Percentiles rank a stretch among this genome's conserved stretches.
Evolutionary conservation across 1,140 invertebrate genomes (phyloP).

Genomic region (Holcopasites calliopsidis): DNA sequence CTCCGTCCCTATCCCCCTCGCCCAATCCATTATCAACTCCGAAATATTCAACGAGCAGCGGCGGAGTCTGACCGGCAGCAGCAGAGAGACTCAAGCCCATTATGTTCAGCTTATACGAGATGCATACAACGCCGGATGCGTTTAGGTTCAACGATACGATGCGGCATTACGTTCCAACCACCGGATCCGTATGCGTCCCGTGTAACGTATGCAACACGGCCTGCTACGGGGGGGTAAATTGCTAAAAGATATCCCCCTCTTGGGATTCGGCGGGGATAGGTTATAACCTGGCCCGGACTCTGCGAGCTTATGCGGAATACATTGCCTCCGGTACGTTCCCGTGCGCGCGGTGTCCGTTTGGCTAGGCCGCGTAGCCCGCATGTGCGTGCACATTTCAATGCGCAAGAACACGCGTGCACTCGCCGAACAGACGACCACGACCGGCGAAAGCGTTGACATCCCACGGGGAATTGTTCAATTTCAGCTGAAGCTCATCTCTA

Average conservation of each 20-base stretch:
- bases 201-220: slow-evolving; percentile 40
- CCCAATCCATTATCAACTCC: too few species aligned
- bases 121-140: slow-evolving; percentile 11
- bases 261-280: slow-evolving; percentile 60
- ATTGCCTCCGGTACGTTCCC: slow-evolving; percentile 19
- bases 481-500: slow-evolving; percentile 55
- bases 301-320: slow-evolving; percentile 57
- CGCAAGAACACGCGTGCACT: neutral
- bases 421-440: slow-evolving; percentile 24
- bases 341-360: slow-evolving; percentile 9
- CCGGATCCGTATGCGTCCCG: slow-evolving; percentile 46
- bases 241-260: slow-evolving; percentile 72
- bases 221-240: slow-evolving; percentile 62
- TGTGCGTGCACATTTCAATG: slow-evolving; percentile 6
- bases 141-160: slow-evolving; percentile 49
- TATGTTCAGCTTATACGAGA: slow-evolving; percentile 38
- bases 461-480: slow-evolving; percentile 71
- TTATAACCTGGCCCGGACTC: slow-evolving; percentile 58
- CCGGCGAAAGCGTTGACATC: slow-evolving; percentile 40
- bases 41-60: too few species aligned
- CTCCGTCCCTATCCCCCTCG: too few species aligned
- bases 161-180: slow-evolving; percentile 29
- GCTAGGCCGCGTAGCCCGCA: slow-evolving; percentile 16
- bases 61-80: too few species aligned
- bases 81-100: slow-evolving; percentile 21